phyloP scores from a whole-genome alignment of 2,888 invertebrate species.

The Leucophenga maculata region DNA sequence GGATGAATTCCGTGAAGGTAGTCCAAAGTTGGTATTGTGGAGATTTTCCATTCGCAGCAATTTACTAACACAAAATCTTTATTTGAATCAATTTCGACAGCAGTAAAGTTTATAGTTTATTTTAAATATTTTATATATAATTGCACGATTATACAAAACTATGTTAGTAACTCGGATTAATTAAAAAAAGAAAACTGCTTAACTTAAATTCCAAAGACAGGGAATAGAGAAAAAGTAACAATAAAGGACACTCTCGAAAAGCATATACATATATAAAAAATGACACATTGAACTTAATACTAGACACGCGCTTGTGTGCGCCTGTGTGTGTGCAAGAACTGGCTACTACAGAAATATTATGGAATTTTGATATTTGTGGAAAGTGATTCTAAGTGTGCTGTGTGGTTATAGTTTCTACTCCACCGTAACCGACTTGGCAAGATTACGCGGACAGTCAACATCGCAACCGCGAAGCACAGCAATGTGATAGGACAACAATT shows the following conservation, averaged over 20 bases:
- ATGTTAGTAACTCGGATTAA: constrained; percentile 22
- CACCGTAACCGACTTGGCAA: constrained; percentile 98
- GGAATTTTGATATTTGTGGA: constrained; percentile 3
- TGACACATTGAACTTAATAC: constrained; percentile 6
- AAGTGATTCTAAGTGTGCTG: too few species aligned
- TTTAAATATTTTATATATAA: constrained; percentile 18
- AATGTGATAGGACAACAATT: constrained; percentile 96
- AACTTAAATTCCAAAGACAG: constrained; percentile 29
- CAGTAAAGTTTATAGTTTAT: too few species aligned
- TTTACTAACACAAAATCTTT: too few species aligned
- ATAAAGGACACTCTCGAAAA: too few species aligned
- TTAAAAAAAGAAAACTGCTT: background rate
- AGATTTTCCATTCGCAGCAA: too few species aligned
- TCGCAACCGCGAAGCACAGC: constrained; percentile 95
- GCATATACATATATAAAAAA: too few species aligned
- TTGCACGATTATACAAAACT: constrained; percentile 37
- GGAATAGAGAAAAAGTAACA: background rate
- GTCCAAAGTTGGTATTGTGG: too few species aligned
- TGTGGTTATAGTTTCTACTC: constrained; percentile 75
- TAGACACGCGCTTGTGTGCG: too few species aligned
- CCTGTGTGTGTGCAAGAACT: constrained; percentile 2
- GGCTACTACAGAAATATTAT: background rate
- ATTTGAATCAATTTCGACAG: too few species aligned
- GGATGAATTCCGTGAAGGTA: too few species aligned
- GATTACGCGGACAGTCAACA: constrained; percentile 97